Conservation (phyloP, 2,888 invertebrate genomes). For the Drosophila dives region DNA sequence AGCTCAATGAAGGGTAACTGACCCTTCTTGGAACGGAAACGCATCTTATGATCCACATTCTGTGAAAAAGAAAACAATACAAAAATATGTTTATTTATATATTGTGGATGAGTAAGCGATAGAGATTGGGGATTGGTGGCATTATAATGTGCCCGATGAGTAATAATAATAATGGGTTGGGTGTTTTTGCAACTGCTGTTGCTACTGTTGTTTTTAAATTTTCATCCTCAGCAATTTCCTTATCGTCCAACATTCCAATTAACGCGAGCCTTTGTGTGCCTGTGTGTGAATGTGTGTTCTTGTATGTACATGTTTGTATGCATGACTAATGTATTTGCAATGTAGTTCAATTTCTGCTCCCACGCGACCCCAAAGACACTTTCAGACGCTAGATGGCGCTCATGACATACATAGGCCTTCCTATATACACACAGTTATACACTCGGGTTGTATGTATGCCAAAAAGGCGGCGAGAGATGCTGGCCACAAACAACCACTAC, state of each 20-base stretch:
- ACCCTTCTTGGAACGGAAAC: conserved; percentile 96
- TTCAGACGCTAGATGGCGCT: conserved; percentile 69
- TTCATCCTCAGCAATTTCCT: conserved; percentile 34
- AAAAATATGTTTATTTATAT: conserved; percentile 3
- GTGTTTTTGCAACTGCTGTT: neutral
- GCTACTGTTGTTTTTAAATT: neutral
- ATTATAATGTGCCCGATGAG: conserved; percentile 26
- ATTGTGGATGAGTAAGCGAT: conserved; percentile 35
- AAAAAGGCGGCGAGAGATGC: conserved; percentile 41
- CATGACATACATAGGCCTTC: conserved; percentile 74
- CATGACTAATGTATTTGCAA: conserved; percentile 66
- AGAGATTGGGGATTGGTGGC: conserved; percentile 8
- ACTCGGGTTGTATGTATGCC: conserved; percentile 55
- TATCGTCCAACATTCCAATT: conserved; percentile 55
- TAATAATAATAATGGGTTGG: conserved; percentile 35
- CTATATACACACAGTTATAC: conserved; percentile 8
- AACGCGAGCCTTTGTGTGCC: conserved; percentile 10
- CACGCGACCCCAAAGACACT: conserved; percentile 46
- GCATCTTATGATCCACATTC: conserved; percentile 98
- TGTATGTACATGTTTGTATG: conserved; percentile 26
- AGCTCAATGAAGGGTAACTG: conserved; percentile 97
- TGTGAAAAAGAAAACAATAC: conserved; percentile 83
- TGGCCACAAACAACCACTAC: conserved; percentile 65
- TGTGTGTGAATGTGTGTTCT: neutral
- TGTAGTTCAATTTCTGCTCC: conserved; percentile 70